Evolutionary conservation across 2,888 invertebrate genomes (phyloP).

Genomic region (Himalopsyche anomala): DNA sequence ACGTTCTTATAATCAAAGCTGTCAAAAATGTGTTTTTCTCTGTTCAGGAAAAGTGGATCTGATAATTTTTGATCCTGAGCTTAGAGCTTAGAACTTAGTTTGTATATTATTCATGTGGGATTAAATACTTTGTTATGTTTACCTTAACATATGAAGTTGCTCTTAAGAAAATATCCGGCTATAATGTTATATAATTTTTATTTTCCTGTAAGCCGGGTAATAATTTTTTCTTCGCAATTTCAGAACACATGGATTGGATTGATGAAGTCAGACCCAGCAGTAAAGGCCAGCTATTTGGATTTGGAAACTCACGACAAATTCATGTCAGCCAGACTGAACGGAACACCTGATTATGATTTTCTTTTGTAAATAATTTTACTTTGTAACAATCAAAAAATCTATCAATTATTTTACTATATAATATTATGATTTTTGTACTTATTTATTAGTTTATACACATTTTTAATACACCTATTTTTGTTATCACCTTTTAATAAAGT

Average conservation of each 20-base stretch:
- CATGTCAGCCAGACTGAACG: conserved; percentile 80
- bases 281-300: conserved; percentile 81
- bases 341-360: conserved; percentile 83
- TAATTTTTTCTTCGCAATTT: conserved; percentile 65
- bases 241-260: conserved; percentile 82
- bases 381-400: background rate
- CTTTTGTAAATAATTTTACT: conserved; percentile 66
- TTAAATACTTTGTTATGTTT: too few relatives aligned
- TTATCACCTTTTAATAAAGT: background rate
- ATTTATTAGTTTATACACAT: background rate
- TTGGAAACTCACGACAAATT: conserved; percentile 85
- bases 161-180: too few relatives aligned
- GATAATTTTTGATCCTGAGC: too few relatives aligned
- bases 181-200: too few relatives aligned
- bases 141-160: too few relatives aligned
- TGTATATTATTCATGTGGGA: too few relatives aligned
- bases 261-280: conserved; percentile 84
- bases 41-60: too few relatives aligned
- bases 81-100: too few relatives aligned
- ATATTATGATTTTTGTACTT: background rate
- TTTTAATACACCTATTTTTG: background rate
- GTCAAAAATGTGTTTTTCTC: too few relatives aligned
- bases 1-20: too few relatives aligned
- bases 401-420: background rate
- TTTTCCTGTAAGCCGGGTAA: too few relatives aligned